Conservation (phyloP, 2,888 invertebrate species). For the Harpalus rufipes region DNA sequence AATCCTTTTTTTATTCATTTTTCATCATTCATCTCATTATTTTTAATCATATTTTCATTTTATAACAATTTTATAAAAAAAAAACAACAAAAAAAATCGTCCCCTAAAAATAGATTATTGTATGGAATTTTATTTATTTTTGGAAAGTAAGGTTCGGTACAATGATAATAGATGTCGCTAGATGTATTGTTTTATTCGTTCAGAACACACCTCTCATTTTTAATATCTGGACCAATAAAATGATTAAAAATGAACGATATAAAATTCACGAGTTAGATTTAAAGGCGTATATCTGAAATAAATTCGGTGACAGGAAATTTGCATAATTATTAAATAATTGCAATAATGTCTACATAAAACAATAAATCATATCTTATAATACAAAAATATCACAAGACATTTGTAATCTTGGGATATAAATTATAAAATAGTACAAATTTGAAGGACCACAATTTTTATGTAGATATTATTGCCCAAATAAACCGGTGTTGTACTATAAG, state of each 20-base stretch:
- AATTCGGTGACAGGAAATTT: slow-evolving; percentile 59
- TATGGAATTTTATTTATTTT: slow-evolving; percentile 36
- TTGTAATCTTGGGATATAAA: slow-evolving; percentile 11
- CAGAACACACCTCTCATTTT: slow-evolving; percentile 8
- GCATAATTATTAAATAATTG: slow-evolving; percentile 30
- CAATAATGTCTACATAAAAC: slow-evolving; percentile 38
- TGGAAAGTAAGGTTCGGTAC: slow-evolving; percentile 31
- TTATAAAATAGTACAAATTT: slow-evolving; percentile 23
- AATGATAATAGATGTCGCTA: slow-evolving; percentile 54
- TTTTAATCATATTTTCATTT: slow-evolving; percentile 30
- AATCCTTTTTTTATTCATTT: slow-evolving; percentile 14
- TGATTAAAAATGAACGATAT: slow-evolving; percentile 16
- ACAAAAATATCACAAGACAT: slow-evolving; percentile 24
- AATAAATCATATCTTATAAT: slow-evolving; percentile 15
- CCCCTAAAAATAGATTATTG: slow-evolving; percentile 22
- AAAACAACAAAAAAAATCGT: slow-evolving; percentile 32
- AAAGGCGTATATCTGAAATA: slow-evolving; percentile 26
- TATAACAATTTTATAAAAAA: slow-evolving; percentile 52
- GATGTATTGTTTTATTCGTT: slow-evolving; percentile 56
- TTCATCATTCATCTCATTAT: slow-evolving; percentile 29
- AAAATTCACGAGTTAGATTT: neutral
- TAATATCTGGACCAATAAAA: slow-evolving; percentile 16
- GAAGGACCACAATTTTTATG: slow-evolving; percentile 37
- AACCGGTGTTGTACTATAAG: slow-evolving; percentile 32
- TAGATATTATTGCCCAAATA: slow-evolving; percentile 38